Conservation (phyloP, 2,797 vertebrate genomes). For the Neostethus bicornis region DNA sequence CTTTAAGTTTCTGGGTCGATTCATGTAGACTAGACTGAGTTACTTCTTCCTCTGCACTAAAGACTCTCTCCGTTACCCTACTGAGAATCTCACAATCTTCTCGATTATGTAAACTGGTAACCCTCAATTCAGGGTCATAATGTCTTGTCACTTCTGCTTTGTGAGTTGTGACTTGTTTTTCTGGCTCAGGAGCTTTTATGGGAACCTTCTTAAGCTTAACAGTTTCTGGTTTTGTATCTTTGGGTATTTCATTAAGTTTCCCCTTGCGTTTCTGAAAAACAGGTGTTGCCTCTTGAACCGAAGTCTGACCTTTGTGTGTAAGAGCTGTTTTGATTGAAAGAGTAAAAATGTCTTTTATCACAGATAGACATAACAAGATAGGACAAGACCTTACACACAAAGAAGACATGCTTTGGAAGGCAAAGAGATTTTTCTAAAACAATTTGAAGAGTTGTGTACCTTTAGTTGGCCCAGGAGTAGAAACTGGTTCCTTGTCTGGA, state of each 20-base stretch:
- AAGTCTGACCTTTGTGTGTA: constrained; percentile 78
- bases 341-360: constrained; percentile 49
- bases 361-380: constrained; percentile 27
- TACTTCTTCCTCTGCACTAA: constrained; percentile 52
- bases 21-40: constrained; percentile 33
- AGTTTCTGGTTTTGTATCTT: constrained; percentile 64
- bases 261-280: constrained; percentile 70
- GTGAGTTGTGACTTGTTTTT: constrained; percentile 47
- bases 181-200: constrained; percentile 56
- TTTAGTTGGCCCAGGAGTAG: constrained; percentile 90
- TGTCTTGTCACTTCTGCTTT: constrained; percentile 49
- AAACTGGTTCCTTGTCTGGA: constrained; percentile 83
- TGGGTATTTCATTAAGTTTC: constrained; percentile 50
- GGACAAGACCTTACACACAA: constrained; percentile 8
- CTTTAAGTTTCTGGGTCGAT: constrained; percentile 36
- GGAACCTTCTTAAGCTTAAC: constrained; percentile 67
- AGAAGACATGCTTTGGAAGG: constrained; percentile 1
- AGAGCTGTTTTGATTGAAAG: constrained; percentile 62
- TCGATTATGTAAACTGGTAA: constrained; percentile 53
- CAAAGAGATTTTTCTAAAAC: neutral
- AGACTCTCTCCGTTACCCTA: constrained; percentile 52
- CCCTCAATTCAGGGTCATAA: constrained; percentile 43
- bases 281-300: constrained; percentile 66
- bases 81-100: constrained; percentile 62
- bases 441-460: constrained; percentile 76